Conservation (phyloP, 2,888 invertebrate genomes). For the Galeruca laticollis region DNA sequence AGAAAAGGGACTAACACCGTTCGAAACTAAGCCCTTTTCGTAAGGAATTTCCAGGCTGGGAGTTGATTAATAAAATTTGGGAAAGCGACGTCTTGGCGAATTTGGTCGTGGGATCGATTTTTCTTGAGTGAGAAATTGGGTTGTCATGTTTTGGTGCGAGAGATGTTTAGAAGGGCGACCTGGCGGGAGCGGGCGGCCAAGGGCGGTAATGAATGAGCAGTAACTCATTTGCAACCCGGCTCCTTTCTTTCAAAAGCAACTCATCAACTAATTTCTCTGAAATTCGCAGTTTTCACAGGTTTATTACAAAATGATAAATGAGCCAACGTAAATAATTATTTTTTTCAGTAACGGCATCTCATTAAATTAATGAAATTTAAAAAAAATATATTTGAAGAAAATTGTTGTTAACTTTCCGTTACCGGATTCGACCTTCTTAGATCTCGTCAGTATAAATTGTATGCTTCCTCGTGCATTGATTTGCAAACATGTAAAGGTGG, state of each 20-base stretch:
- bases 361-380: no score
- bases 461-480: no score
- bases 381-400: no score
- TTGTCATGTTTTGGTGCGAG: conserved; percentile 54
- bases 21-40: conserved; percentile 24
- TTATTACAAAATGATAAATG: conserved; percentile 55
- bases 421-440: no score
- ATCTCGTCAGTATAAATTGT: no score
- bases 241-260: conserved; percentile 63
- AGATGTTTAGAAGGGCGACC: conserved; percentile 50
- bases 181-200: conserved; percentile 6
- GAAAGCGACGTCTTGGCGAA: conserved; percentile 29
- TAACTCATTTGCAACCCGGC: conserved; percentile 65
- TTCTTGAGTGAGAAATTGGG: conserved; percentile 52
- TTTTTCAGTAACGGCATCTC: background rate
- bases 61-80: conserved; percentile 36
- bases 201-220: conserved; percentile 55
- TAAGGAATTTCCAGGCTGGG: conserved; percentile 7
- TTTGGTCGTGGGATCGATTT: conserved; percentile 44
- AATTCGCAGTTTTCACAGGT: conserved; percentile 63
- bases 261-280: conserved; percentile 66
- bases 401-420: no score
- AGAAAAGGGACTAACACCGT: no score
- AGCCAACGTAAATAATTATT: conserved; percentile 15
- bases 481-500: no score